Base-by-base conservation (phyloP, 2,113 vertebrate genomes). In the Crotalus viridis region DNA sequence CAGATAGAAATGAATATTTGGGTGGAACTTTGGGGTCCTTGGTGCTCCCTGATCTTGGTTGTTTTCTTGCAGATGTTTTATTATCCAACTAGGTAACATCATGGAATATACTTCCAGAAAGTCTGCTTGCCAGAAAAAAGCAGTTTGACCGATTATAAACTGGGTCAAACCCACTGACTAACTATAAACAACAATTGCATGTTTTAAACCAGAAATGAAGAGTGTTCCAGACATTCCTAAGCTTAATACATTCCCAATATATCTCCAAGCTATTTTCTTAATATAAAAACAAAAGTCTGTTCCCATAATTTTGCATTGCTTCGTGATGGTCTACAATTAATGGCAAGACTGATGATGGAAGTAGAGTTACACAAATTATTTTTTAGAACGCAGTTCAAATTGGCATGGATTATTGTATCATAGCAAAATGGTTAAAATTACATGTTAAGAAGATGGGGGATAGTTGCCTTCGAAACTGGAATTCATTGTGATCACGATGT, bases 131-230 rank as follows among this genome's bases (percentile, higher is more conserved):
- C 88, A 88, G 88, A 55, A 26, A 33, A 21, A 0, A 21, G 5
- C 28, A 12, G 85, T 4, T 28, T 46, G 88, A 39, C 81, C 51
- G 2, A 10, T 4, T 17, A 15, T 69, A 69, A 69, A 69, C 64
- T n/a, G 64, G 28, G 64, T 15, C 26, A 69, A 69, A 69, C 28
- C 57, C 0, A 0, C 4, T 61, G 94, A 57, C 91, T 90, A 46
- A 0, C 48, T 22, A 64, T 90, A 81, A 90, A 51, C 64, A 89
- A 48, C 88, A 96, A 92, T 64, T 81, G 26, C 48, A 54, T n/a
- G 55, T 4, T 64, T 56, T 92, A 22, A 88, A 57, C 93, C 93
- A 90, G 3, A 46, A 43, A 93, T 94, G 89, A 95, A 95, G 95
- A 94, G 46, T 93, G 93, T 94, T 94, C 94, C 88, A 92, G 85